phyloP scores from a whole-genome alignment of 2,113 vertebrate species.

The Stomatorhinus ivindoensis region DNA sequence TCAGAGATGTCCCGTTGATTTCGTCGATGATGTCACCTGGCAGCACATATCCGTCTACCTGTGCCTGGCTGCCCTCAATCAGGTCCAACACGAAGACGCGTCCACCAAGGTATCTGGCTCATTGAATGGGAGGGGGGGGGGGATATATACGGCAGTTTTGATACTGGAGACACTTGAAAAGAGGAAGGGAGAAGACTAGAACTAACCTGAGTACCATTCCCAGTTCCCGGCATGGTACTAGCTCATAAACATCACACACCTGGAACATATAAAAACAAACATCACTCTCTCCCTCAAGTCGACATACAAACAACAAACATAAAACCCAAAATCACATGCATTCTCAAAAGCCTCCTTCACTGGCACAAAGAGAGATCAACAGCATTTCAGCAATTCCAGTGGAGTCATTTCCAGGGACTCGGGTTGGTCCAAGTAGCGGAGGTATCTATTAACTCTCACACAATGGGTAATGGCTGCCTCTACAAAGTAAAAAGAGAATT shows the following conservation, averaged over 20 bases:
- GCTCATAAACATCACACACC: slow-evolving; percentile 64
- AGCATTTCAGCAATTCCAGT: neutral
- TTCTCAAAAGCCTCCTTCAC: neutral
- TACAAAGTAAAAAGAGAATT: slow-evolving; percentile 23
- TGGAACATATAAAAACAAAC: slow-evolving; percentile 44
- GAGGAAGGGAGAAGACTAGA: neutral
- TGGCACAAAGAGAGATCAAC: neutral
- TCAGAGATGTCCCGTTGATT: slow-evolving; percentile 65
- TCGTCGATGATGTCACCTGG: slow-evolving; percentile 69
- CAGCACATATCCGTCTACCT: slow-evolving; percentile 57
- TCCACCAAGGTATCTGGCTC: slow-evolving; percentile 58
- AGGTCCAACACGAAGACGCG: slow-evolving; percentile 64
- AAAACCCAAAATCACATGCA: neutral
- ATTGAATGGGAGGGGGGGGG: neutral
- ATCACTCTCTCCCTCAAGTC: neutral
- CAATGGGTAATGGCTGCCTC: neutral
- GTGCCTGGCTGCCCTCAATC: slow-evolving; percentile 57
- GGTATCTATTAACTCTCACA: slow-evolving; percentile 2
- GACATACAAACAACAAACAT: neutral
- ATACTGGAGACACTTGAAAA: too few relatives aligned
- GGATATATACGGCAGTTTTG: neutral
- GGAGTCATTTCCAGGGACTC: neutral
- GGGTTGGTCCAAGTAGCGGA: neutral
- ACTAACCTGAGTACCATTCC: slow-evolving; percentile 66
- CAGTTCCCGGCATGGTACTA: slow-evolving; percentile 58